A percentile compares a stretch with the other conserved stretches of the same genome.
phyloP scores from a whole-genome alignment of 2,113 vertebrate species.

The Promerops cafer region DNA sequence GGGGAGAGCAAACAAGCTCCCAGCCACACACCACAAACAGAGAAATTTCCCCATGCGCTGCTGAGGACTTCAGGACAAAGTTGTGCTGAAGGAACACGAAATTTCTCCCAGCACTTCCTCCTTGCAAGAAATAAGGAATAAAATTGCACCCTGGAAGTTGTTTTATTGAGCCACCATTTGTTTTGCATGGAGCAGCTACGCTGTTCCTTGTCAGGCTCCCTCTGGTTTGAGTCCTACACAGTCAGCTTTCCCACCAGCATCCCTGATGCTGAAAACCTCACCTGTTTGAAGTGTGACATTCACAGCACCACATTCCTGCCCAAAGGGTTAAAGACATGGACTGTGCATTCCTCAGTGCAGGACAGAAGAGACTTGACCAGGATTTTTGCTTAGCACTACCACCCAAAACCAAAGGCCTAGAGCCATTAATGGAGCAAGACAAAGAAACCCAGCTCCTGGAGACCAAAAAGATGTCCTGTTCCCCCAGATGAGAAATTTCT shows the following conservation, averaged over 20 bases:
- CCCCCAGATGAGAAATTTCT: background rate
- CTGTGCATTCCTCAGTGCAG: background rate
- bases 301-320: background rate
- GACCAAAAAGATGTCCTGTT: background rate
- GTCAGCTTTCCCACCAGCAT: background rate
- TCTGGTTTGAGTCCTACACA: accelerated
- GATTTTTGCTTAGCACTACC: background rate
- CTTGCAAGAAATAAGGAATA: background rate
- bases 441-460: background rate
- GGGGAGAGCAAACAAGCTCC: background rate
- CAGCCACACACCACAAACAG: accelerated
- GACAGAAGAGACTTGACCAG: background rate
- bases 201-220: accelerated
- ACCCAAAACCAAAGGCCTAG: background rate
- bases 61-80: background rate
- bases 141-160: background rate
- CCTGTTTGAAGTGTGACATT: background rate
- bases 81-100: accelerated
- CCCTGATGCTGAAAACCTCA: background rate
- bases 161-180: background rate
- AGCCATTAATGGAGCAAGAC: background rate
- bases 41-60: accelerated
- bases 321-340: background rate
- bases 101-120: background rate
- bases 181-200: background rate